Evolutionary conservation across 2,888 invertebrate species (phyloP).

Genomic region (Mycalesis mineus): DNA sequence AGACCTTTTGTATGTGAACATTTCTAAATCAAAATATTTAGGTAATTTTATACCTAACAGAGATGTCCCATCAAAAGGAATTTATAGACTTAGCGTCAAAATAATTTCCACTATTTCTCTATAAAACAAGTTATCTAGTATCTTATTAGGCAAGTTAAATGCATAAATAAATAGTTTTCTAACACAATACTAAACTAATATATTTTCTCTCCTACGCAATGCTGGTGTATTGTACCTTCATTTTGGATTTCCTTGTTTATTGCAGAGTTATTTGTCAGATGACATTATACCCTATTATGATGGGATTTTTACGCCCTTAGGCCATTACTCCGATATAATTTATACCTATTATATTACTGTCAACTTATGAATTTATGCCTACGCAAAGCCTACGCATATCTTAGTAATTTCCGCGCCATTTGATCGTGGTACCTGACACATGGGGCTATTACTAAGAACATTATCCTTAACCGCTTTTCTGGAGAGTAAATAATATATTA

Average conservation of each 20-base stretch:
- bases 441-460: slow-evolving; percentile 45
- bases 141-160: too few relatives aligned
- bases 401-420: slow-evolving; percentile 65
- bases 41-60: too few relatives aligned
- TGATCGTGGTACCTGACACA: slow-evolving; percentile 52
- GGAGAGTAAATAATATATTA: slow-evolving; percentile 18
- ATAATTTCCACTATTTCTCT: too few relatives aligned
- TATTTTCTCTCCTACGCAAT: too few relatives aligned
- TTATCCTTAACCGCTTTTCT: slow-evolving; percentile 26
- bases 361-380: slow-evolving; percentile 35
- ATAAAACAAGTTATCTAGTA: too few relatives aligned
- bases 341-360: slow-evolving; percentile 8
- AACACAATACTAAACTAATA: too few relatives aligned
- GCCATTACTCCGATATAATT: slow-evolving; percentile 1
- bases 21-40: too few relatives aligned
- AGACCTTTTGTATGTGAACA: too few relatives aligned
- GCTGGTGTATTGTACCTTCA: too few relatives aligned
- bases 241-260: not conserved
- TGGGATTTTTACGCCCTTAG: not conserved
- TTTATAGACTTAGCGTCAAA: too few relatives aligned
- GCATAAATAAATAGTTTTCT: too few relatives aligned
- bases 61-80: too few relatives aligned
- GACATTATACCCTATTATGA: not conserved
- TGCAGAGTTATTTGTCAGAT: not conserved
- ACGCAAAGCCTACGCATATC: slow-evolving; percentile 46